Evolutionary conservation across 2,797 vertebrate species (phyloP).

Genomic region (Acipenser transmontanus): DNA sequence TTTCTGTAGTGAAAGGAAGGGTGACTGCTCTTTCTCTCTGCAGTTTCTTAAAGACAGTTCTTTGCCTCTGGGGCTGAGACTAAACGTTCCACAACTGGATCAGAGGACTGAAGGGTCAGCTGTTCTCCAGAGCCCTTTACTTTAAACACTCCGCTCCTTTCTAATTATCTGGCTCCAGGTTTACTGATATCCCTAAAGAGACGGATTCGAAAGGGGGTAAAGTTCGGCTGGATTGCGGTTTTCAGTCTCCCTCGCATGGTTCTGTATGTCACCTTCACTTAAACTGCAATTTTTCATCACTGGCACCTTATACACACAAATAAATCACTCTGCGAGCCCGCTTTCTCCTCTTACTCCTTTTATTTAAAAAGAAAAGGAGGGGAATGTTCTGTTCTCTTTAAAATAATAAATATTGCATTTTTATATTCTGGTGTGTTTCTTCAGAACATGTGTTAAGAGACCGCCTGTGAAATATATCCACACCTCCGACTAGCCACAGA

Average conservation of each 20-base stretch:
- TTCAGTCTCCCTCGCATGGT: conserved; percentile 10
- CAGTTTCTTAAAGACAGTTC: too few species aligned
- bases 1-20: too few species aligned
- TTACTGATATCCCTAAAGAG: conserved; percentile 4
- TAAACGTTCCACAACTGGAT: too few species aligned
- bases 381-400: too few species aligned
- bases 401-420: too few species aligned
- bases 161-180: conserved; percentile 1
- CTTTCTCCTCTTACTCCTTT: background rate
- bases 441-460: too few species aligned
- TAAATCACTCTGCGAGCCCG: conserved; percentile 8
- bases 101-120: too few species aligned
- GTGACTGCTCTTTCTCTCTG: too few species aligned
- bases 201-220: conserved; percentile 5
- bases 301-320: conserved; percentile 16
- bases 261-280: background rate
- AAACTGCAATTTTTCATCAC: conserved; percentile 8
- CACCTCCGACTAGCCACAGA: too few species aligned
- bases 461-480: too few species aligned
- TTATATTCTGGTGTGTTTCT: too few species aligned
- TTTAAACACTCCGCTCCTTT: background rate
- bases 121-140: background rate
- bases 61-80: too few species aligned
- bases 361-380: conserved; percentile 12
- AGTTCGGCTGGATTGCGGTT: conserved; percentile 6